These are phyloP conservation scores for Buathra laborator DNA, from an alignment of 2,888 invertebrate species.

Conservation along the genomic window DNA sequence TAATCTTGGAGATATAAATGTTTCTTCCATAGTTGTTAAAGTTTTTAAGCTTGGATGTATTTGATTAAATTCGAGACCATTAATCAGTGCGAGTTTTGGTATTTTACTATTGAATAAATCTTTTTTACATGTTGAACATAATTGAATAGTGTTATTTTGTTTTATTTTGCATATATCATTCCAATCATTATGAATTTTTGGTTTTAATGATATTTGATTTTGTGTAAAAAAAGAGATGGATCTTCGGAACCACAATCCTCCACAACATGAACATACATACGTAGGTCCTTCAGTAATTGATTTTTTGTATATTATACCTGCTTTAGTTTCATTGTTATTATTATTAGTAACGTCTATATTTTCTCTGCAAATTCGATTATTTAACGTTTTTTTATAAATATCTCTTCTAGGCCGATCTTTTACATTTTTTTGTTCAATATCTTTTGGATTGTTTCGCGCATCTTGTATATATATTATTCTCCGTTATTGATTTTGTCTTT, in stretches of 20 bases:
- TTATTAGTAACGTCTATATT: not conserved
- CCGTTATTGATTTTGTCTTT: no score
- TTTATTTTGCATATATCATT: slow-evolving; percentile 47
- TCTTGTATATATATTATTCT: not conserved
- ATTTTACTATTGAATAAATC: slow-evolving; percentile 47
- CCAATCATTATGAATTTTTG: slow-evolving; percentile 38
- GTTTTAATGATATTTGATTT: slow-evolving; percentile 29
- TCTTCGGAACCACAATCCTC: slow-evolving; percentile 48
- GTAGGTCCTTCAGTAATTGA: slow-evolving; percentile 45
- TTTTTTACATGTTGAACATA: slow-evolving; percentile 54
- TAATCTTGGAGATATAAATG: slow-evolving; percentile 64
- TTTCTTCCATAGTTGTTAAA: slow-evolving; percentile 61
- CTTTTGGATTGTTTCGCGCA: not conserved
- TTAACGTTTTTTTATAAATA: not conserved
- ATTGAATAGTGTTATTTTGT: slow-evolving; percentile 30
- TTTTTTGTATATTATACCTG: slow-evolving; percentile 9
- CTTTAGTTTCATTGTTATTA: slow-evolving; percentile 9
- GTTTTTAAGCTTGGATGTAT: slow-evolving; percentile 53
- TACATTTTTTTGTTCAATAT: not conserved
- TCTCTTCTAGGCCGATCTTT: not conserved
- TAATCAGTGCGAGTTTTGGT: slow-evolving; percentile 54
- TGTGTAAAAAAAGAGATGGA: slow-evolving; percentile 15
- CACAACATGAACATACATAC: slow-evolving; percentile 49
- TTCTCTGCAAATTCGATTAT: not conserved
- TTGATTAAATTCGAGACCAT: slow-evolving; percentile 63